phyloP scores from a whole-genome alignment of 2,888 invertebrate genomes.

The Acrobasis consociella region DNA sequence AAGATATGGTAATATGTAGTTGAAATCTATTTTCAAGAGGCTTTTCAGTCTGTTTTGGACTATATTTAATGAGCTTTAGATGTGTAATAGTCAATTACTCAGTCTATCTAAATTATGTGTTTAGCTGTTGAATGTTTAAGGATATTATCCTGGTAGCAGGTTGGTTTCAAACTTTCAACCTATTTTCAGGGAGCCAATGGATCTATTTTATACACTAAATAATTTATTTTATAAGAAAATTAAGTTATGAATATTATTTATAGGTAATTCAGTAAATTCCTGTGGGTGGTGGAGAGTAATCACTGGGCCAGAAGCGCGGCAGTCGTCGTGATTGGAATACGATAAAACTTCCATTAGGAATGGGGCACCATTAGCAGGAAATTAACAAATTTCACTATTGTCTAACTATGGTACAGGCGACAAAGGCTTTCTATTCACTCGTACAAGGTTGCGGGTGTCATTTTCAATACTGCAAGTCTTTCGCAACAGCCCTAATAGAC shows the following conservation, averaged over 20 bases:
- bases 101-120: neutral
- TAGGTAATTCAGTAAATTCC: neutral
- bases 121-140: neutral
- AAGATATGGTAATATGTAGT: no score
- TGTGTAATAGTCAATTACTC: no score
- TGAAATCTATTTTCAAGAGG: no score
- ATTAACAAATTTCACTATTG: constrained; percentile 64
- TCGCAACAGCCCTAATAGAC: constrained; percentile 71
- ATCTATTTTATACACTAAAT: no score
- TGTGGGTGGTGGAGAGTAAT: neutral
- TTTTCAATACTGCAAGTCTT: constrained; percentile 65
- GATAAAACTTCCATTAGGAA: constrained; percentile 6
- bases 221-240: neutral
- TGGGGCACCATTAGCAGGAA: constrained; percentile 47
- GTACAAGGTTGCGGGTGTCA: constrained; percentile 75
- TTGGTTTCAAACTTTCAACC: neutral
- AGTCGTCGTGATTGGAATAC: neutral
- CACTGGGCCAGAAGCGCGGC: neutral
- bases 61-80: no score
- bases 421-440: constrained; percentile 73
- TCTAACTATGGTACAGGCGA: constrained; percentile 56
- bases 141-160: neutral
- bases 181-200: neutral
- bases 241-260: neutral
- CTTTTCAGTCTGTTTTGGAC: no score